These are phyloP conservation scores for Myiotriccus ornatus DNA, from an alignment of 2,797 vertebrate species.

Conservation along the genomic window DNA sequence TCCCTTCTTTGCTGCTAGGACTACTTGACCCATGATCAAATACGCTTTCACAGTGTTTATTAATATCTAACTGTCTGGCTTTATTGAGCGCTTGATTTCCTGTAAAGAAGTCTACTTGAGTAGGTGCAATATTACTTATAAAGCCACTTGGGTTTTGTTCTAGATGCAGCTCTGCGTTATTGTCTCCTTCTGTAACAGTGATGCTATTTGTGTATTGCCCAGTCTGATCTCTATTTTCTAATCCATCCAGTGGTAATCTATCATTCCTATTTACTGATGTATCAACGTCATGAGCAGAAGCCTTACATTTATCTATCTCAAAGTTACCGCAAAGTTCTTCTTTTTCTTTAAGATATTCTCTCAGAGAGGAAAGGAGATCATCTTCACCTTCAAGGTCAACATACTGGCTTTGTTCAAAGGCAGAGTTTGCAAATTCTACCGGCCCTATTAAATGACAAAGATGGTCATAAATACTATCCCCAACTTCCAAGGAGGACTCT, in stretches of 20 bases:
- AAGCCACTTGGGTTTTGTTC: slow-evolving; percentile 80
- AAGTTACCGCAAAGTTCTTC: slow-evolving; percentile 77
- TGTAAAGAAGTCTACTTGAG: slow-evolving; percentile 76
- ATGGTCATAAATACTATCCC: slow-evolving; percentile 88
- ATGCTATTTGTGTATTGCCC: slow-evolving; percentile 61
- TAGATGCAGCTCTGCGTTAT: slow-evolving; percentile 72
- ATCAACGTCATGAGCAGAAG: slow-evolving; percentile 69
- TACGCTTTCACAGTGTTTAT: slow-evolving; percentile 57
- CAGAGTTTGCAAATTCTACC: slow-evolving; percentile 82
- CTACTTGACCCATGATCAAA: slow-evolving; percentile 60
- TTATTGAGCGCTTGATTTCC: slow-evolving; percentile 75
- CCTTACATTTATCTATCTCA: slow-evolving; percentile 77
- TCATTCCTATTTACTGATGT: slow-evolving; percentile 69
- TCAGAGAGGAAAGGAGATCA: slow-evolving; percentile 91
- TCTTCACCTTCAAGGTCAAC: slow-evolving; percentile 88
- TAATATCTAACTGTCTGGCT: slow-evolving; percentile 75
- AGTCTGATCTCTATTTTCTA: slow-evolving; percentile 74
- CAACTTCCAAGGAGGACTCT: slow-evolving; percentile 87
- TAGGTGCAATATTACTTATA: slow-evolving; percentile 66
- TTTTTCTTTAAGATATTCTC: slow-evolving; percentile 89
- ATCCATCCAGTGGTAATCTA: slow-evolving; percentile 70
- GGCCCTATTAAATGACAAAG: slow-evolving; percentile 89
- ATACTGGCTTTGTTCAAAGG: slow-evolving; percentile 81
- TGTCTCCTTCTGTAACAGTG: slow-evolving; percentile 74
- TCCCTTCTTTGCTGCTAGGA: slow-evolving; percentile 69